Percentiles rank a stretch among this genome's conserved stretches.
Conservation (phyloP, 2,113 vertebrate species). For the Psophia crepitans region DNA sequence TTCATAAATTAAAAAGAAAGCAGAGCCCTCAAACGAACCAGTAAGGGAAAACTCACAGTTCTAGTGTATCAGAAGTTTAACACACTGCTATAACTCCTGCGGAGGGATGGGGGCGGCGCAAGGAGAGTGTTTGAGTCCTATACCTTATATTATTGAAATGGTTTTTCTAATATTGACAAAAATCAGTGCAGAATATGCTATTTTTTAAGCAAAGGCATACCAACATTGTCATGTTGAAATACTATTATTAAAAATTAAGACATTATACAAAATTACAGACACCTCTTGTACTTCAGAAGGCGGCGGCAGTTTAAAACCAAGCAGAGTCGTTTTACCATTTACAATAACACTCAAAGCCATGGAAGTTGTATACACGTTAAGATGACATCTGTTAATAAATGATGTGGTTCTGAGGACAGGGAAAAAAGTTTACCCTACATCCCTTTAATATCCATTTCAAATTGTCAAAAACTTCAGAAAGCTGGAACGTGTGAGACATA, state of each 20-base stretch:
- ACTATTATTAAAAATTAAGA: constrained; percentile 6
- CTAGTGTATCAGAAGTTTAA: neutral
- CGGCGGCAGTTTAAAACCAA: neutral
- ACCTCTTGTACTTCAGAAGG: constrained; percentile 17
- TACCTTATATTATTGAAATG: neutral
- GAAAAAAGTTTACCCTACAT: constrained; percentile 15
- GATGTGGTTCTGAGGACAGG: constrained; percentile 40
- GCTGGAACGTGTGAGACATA: constrained; percentile 10
- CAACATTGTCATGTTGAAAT: neutral
- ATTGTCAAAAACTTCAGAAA: constrained; percentile 48
- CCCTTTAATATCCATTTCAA: constrained; percentile 55
- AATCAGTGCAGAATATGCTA: neutral
- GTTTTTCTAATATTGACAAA: neutral
- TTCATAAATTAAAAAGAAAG: neutral
- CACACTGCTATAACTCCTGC: neutral
- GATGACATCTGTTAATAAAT: constrained; percentile 53
- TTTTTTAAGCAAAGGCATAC: neutral
- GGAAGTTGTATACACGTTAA: constrained; percentile 43
- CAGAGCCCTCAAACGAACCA: neutral
- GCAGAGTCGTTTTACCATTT: constrained; percentile 27
- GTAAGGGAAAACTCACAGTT: neutral
- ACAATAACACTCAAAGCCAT: constrained; percentile 56
- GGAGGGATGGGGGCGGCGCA: rapidly evolving
- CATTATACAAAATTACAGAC: constrained; percentile 1
- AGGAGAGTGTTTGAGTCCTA: neutral